phyloP scores from a whole-genome alignment of 2,888 invertebrate species.

The Alviniconcha strummeri region DNA sequence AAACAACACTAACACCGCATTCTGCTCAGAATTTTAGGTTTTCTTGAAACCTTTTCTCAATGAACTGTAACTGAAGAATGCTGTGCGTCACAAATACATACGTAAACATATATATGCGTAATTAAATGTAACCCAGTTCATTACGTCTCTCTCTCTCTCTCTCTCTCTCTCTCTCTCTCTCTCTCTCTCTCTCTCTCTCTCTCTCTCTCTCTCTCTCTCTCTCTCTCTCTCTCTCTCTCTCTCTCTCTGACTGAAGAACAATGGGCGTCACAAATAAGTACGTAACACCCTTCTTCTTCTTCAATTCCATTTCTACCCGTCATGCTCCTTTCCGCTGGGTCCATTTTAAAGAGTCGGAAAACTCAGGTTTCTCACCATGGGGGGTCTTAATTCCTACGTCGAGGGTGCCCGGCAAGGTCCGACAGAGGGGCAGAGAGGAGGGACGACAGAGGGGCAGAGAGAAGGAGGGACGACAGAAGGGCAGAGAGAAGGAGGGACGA shows the following conservation, averaged over 20 bases:
- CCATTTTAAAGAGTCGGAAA: not conserved
- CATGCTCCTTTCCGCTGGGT: not conserved
- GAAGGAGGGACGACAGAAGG: not conserved
- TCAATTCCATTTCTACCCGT: too few relatives aligned
- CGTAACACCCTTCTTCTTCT: not conserved
- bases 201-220: not conserved
- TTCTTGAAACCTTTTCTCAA: too few relatives aligned
- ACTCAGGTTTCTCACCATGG: too few relatives aligned
- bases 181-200: not conserved
- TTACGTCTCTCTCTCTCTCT: not conserved
- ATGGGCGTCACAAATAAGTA: not conserved
- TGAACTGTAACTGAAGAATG: too few relatives aligned
- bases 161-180: too few relatives aligned
- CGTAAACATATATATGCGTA: not conserved
- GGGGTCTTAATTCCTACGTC: not conserved
- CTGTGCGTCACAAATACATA: not conserved
- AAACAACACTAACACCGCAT: too few relatives aligned
- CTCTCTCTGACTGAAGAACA: not conserved
- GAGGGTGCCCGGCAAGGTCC: not conserved
- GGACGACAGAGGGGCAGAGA: not conserved
- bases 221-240: not conserved
- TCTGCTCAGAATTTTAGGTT: too few relatives aligned
- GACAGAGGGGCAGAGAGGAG: not conserved
- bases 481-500: not conserved
- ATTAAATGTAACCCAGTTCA: not conserved